Base-by-base conservation (phyloP, 2,888 invertebrate species). In the Phanerotoma sp. region DNA sequence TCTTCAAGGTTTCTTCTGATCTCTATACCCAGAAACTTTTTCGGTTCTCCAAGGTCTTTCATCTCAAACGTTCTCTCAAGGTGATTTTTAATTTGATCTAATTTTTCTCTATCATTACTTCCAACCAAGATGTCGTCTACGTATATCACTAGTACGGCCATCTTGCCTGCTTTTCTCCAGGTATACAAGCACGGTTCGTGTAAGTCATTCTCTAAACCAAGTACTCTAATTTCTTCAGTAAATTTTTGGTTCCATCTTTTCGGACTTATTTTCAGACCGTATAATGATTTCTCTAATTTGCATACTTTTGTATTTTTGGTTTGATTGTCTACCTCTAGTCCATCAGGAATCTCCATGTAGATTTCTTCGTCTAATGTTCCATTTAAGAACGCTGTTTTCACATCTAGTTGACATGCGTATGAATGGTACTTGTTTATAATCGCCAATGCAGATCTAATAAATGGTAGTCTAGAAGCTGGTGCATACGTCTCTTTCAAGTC, bases 371-470 rank as follows among this genome's bases (percentile, higher is more conserved):
- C 42, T 15, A 57, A 9, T 4, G 30, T 45, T 20, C 62, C 62
- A 37, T 66, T 59, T 6, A 67, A 38, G 45, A 67, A 67, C 4
- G 64, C 66, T 22, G 61, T 63, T 42, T 59, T 60, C n/a, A 62
- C 56, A 22, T 58, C 51, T 10, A 56, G 30, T 54, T 56, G 56
- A 38, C 20, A 28, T 1, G 46, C 30, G 1, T 48, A 33, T 16
- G 51, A 16, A 44, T 56, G 33, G 18, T 51, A 50, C 38, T 50
- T 60, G 15, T 62, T 60, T 4, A 51, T 51, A 10, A 57, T 51
- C 3, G 51, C 50, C 18, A 58, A n/a, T 5, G 41, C 45, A 9
- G 58, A 18, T 57, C 60, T 42, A 10, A 58, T 44, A 5, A 60
- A 10, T 38, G 18, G 10, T 15, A 38, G 18, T 38, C 37, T 38